Conservation (phyloP, 2,797 vertebrate genomes). For the Callimico goeldii region DNA sequence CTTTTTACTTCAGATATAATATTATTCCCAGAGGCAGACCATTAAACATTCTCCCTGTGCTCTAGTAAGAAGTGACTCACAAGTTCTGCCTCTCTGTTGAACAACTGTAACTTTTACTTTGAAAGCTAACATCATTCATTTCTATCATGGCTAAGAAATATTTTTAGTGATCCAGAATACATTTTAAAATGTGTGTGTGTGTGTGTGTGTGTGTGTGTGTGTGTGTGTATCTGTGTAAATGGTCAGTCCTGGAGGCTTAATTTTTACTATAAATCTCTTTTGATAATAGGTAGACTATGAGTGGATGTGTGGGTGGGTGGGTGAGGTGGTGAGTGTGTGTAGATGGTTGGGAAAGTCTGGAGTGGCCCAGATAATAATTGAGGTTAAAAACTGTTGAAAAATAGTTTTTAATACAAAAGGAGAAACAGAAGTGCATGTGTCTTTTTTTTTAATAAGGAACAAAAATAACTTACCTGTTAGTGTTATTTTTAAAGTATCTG, state of each 20-base stretch:
- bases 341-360: background rate
- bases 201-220: background rate
- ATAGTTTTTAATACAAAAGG: background rate
- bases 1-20: fast-evolving
- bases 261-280: background rate
- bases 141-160: background rate
- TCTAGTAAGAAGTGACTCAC: background rate
- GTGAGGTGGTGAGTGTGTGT: background rate
- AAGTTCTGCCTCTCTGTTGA: background rate
- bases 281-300: background rate
- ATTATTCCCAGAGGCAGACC: background rate
- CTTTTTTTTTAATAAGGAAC: background rate
- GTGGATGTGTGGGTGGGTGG: background rate
- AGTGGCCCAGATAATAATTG: background rate
- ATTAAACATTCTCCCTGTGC: background rate
- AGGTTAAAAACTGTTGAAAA: background rate
- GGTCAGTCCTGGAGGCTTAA: background rate
- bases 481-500: slow-evolving; percentile 3
- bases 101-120: background rate
- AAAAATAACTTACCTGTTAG: background rate
- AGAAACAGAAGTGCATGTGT: background rate
- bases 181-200: background rate
- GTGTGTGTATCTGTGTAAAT: background rate
- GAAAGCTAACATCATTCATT: background rate
- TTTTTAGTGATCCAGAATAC: background rate